Base-by-base conservation (phyloP, 2,797 vertebrate species). In the Tapera naevia region DNA sequence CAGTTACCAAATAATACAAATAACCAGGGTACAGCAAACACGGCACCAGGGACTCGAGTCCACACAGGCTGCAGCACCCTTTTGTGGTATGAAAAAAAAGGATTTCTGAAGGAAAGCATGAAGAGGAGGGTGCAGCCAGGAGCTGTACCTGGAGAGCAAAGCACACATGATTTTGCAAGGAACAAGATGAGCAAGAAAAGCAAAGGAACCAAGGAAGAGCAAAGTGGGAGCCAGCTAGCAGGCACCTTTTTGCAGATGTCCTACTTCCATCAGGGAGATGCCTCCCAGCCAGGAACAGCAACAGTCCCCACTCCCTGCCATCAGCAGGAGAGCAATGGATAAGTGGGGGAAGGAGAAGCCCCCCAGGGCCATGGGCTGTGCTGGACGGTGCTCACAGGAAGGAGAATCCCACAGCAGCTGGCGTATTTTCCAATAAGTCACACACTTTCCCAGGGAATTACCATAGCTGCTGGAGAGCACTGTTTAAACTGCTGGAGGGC, bases 301-400 rank as follows among this genome's bases (percentile, higher is more conserved):
- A 41, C 17, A 17, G 39, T 25, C 53, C 39, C 32, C 1, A 0
- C 41, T 56, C 62, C 25, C 41, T n/a, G n/a, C n/a, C 86, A 46
- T 61, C 5, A 10, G 46, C 64, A 0, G 46, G 28, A 57, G 27
- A 71, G 21, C 46, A 13, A 21, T 2, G 16, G 65, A 15, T 13
- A 25, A 14, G 13, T 9, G 21, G 10, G 37, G 33, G 10, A 18
- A 65, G 46, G 25, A 87, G 48, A 75, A 79, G 22, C 25, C 35
- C 45, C 45, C 39, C 1, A 1, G 19, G n/a, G 16, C n/a, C 0
- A 0, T 30, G 66, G 25, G 23, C 35, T 71, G 48, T 2, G 0
- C 56, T 66, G 43, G 56, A 61, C 56, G 80, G 45, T 1, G 4
- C 3, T 28, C 56, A 16, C 11, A 30, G 60, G 27, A 43, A 54